A percentile compares a stretch with the other conserved stretches of the same genome.
phyloP scores from a whole-genome alignment of 92 coral and sea anemone genomes.

The Phymanthus crucifer region DNA sequence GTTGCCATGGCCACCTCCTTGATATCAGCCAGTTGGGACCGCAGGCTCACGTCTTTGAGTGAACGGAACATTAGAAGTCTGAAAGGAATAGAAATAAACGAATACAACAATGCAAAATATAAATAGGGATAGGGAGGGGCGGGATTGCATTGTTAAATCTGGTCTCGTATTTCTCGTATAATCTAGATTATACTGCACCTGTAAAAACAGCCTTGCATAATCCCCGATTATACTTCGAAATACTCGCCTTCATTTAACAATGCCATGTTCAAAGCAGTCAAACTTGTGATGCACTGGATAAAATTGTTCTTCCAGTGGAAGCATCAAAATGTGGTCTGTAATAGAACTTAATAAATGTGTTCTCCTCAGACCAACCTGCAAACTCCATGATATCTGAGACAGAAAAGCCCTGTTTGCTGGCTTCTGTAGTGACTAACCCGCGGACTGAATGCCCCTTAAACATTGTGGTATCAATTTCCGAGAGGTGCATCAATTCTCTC shows the following conservation, averaged over 20 bases:
- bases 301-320: constrained; percentile 40
- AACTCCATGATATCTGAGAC: constrained; percentile 40
- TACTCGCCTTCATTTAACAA: constrained; percentile 56
- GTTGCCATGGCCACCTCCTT: background rate
- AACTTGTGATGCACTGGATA: constrained; percentile 24
- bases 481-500: constrained; percentile 16
- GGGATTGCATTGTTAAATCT: constrained; percentile 33
- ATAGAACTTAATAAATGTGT: constrained; percentile 42
- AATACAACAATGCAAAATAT: background rate
- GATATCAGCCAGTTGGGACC: constrained; percentile 1
- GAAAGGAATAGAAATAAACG: background rate
- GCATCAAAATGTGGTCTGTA: constrained; percentile 49
- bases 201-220: constrained; percentile 57
- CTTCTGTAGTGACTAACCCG: constrained; percentile 42
- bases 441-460: constrained; percentile 58
- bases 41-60: constrained; percentile 29
- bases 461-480: constrained; percentile 38
- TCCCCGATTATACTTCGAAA: constrained; percentile 48
- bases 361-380: constrained; percentile 52
- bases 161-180: constrained; percentile 37
- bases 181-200: constrained; percentile 46
- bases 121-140: background rate
- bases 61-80: constrained; percentile 12
- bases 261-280: constrained; percentile 61
- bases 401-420: constrained; percentile 46